Percentiles rank a stretch among this genome's conserved stretches.
phyloP scores from a whole-genome alignment of 2,113 vertebrate species.

The Cyrtonyx montezumae region DNA sequence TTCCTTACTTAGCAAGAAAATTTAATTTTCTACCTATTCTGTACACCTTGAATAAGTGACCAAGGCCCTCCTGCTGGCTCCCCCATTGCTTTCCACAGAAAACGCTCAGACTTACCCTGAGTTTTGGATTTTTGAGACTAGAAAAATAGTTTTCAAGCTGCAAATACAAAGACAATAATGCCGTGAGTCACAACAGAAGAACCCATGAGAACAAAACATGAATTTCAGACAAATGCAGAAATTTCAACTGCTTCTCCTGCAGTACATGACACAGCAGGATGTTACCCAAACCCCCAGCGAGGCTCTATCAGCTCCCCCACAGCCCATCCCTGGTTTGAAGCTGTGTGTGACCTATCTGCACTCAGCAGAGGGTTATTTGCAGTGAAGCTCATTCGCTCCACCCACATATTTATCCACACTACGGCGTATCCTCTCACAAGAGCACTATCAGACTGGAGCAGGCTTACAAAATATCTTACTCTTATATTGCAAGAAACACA shows the following conservation, averaged over 20 bases:
- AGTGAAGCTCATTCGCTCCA: not conserved
- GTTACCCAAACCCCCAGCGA: not conserved
- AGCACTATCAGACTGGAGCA: not conserved
- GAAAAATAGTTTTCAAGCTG: slow-evolving; percentile 99
- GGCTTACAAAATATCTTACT: not conserved
- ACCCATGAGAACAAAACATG: not conserved
- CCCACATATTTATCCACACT: not conserved
- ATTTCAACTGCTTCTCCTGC: not conserved
- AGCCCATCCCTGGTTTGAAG: not conserved
- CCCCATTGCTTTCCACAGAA: not conserved
- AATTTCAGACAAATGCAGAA: not conserved
- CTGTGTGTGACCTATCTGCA: not conserved
- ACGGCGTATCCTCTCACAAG: not conserved
- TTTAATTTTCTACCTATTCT: not conserved
- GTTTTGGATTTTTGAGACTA: slow-evolving; percentile 99
- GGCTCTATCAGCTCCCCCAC: not conserved
- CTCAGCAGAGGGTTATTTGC: not conserved
- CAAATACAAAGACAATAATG: slow-evolving; percentile 58
- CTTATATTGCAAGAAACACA: not conserved
- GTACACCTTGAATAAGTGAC: not conserved
- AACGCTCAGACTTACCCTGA: slow-evolving; percentile 92
- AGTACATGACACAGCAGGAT: not conserved
- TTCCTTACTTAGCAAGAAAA: not conserved
- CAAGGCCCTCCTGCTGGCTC: not conserved
- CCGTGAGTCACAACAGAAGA: not conserved